These are phyloP conservation scores for Burhinus oedicnemus DNA, from an alignment of 2,113 vertebrate species.

Conservation along the genomic window DNA sequence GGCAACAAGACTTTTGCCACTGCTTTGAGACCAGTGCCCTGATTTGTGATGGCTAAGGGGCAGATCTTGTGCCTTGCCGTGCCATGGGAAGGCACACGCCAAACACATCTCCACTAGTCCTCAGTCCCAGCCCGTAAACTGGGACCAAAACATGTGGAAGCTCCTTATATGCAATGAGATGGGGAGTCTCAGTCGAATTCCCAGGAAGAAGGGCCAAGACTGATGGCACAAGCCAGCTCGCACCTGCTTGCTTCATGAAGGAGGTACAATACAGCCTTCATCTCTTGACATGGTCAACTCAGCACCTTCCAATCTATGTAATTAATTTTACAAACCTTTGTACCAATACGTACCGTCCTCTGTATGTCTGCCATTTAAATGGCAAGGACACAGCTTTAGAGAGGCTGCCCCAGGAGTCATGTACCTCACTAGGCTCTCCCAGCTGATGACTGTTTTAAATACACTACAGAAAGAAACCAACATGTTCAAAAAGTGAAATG, in stretches of 20 bases:
- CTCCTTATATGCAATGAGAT: accelerated
- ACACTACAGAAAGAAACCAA: not conserved
- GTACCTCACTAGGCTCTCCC: not conserved
- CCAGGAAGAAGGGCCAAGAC: not conserved
- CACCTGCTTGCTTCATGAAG: not conserved
- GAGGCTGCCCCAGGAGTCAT: not conserved
- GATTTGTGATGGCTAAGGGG: accelerated
- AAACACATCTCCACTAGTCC: not conserved
- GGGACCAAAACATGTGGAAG: not conserved
- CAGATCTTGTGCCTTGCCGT: not conserved
- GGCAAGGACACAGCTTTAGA: not conserved
- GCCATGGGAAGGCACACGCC: not conserved
- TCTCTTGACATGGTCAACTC: not conserved
- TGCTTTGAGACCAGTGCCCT: not conserved
- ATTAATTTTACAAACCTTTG: not conserved
- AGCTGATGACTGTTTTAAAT: not conserved
- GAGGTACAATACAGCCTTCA: not conserved
- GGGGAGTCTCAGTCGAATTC: not conserved
- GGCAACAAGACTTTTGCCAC: not conserved
- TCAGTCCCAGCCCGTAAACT: not conserved
- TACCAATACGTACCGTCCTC: not conserved
- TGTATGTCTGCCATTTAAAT: not conserved
- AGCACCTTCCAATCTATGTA: not conserved
- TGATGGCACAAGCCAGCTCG: not conserved
- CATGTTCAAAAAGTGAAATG: not conserved